Base-by-base conservation (phyloP, 1,140 invertebrate species). In the Drosophila littoralis region DNA sequence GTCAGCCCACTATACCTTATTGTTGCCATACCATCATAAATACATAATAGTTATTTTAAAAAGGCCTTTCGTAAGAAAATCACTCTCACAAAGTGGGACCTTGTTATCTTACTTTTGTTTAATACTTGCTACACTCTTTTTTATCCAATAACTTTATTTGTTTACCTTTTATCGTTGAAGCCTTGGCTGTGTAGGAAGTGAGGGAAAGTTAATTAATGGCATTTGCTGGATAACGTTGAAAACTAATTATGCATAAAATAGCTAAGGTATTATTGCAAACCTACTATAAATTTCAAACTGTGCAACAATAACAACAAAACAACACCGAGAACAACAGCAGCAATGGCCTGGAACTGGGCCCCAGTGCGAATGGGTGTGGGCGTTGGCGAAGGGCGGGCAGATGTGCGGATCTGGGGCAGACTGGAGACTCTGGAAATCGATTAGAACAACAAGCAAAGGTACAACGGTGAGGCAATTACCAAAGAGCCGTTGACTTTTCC, bases 171-270 rank as follows among this genome's bases (percentile, higher is more conserved):
- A 3, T 6, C 7, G 28, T 57, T 36, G 32, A n/a, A 28, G 33
- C 61, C 10, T 38, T 33, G 59, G 43, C 38, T 40, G 46, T 38
- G 13, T 9, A 15, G 15, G 48, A 64, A 57, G 15, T 46, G 35
- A 35, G 13, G 43, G 55, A 89, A 81, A 84, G 77, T 79, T 78
- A 89, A 89, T 89, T 89, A 89, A 89, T 89, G 81, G 65, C 80
- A 76, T 81, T 89, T 83, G 76, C 83, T 75, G 74, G 72, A 74
- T 69, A 89, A 68, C 77, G 88, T 81, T 89, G 88, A 90, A 89
- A 89, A 89, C 84, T 89, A 89, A 89, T 89, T 89, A 89, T 90
- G 85, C 84, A 89, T 89, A 89, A 89, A 89, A 89, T 84, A 76
- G 81, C 77, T 63, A 67, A 61, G 65, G 81, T 85, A 89, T 89